These are phyloP conservation scores for Andrena minutula DNA, from an alignment of 2,888 invertebrate genomes.

Conservation along the genomic window DNA sequence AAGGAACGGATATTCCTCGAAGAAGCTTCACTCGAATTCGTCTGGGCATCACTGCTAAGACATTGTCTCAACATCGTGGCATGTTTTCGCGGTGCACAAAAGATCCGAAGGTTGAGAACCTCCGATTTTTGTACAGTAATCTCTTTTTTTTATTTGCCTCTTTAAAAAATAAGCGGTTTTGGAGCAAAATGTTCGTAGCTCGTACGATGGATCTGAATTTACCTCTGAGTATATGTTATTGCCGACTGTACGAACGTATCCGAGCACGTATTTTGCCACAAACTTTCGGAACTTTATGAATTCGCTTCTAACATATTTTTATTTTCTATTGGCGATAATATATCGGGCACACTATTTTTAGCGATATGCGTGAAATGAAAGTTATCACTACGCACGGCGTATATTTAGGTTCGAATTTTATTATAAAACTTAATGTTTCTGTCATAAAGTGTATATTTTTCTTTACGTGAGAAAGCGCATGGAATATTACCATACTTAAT, in stretches of 20 bases:
- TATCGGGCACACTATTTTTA: slow-evolving; percentile 2
- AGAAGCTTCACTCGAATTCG: slow-evolving; percentile 55
- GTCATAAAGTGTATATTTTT: slow-evolving; percentile 13
- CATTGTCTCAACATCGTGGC: slow-evolving; percentile 73
- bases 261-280: slow-evolving; percentile 23
- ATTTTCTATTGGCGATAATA: slow-evolving; percentile 3
- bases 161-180: slow-evolving; percentile 34
- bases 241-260: slow-evolving; percentile 13
- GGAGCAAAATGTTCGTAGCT: slow-evolving; percentile 22
- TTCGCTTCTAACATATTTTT: slow-evolving; percentile 17
- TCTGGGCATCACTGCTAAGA: slow-evolving; percentile 77
- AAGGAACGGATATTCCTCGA: slow-evolving; percentile 23
- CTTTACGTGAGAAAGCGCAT: background rate
- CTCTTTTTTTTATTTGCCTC: slow-evolving; percentile 50
- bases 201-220: background rate
- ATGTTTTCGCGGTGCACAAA: slow-evolving; percentile 60
- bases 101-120: slow-evolving; percentile 78
- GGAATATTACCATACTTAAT: background rate
- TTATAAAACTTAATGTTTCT: slow-evolving; percentile 23
- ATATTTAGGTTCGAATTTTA: slow-evolving; percentile 6
- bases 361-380: background rate
- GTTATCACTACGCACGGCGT: background rate
- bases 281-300: slow-evolving; percentile 15
- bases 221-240: slow-evolving; percentile 9
- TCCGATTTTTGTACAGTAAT: slow-evolving; percentile 71